phyloP scores from a whole-genome alignment of 2,888 invertebrate species.

The Limenitis camilla region DNA sequence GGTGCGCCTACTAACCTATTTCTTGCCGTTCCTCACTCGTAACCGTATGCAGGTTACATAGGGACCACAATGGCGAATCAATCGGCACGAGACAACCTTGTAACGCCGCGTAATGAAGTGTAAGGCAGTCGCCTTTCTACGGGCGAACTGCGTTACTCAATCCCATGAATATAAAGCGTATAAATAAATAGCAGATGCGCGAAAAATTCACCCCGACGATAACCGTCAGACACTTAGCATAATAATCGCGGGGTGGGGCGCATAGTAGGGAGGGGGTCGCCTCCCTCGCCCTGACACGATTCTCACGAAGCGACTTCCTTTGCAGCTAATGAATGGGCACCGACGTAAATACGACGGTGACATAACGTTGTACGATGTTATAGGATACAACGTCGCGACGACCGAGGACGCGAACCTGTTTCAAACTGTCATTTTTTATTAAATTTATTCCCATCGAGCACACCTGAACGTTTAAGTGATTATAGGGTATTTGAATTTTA shows the following conservation, averaged over 20 bases:
- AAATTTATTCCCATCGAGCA: background rate
- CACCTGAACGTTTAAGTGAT: too few relatives aligned
- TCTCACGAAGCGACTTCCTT: conserved; percentile 69
- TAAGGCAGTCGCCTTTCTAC: conserved; percentile 54
- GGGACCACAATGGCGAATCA: conserved; percentile 35
- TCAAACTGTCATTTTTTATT: conserved; percentile 2
- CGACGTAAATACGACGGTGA: conserved; percentile 58
- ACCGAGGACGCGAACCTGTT: too few relatives aligned
- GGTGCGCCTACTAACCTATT: conserved; percentile 57
- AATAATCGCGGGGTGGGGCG: conserved; percentile 58
- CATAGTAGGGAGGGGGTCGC: conserved; percentile 28
- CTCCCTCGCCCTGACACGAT: conserved; percentile 64
- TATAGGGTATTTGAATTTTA: background rate
- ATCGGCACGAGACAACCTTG: conserved; percentile 36
- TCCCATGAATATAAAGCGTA: conserved; percentile 72
- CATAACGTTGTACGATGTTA: conserved; percentile 35
- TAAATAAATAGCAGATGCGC: conserved; percentile 76
- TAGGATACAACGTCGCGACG: conserved; percentile 16
- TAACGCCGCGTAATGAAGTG: conserved; percentile 63
- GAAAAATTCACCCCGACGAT: conserved; percentile 68
- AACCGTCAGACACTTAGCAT: conserved; percentile 70
- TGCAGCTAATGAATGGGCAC: conserved; percentile 68
- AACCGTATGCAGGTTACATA: conserved; percentile 32
- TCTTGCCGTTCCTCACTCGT: conserved; percentile 23
- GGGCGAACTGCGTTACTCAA: conserved; percentile 54